These are phyloP conservation scores for Motacilla alba DNA, from an alignment of 2,113 vertebrate genomes.

Conservation along the genomic window DNA sequence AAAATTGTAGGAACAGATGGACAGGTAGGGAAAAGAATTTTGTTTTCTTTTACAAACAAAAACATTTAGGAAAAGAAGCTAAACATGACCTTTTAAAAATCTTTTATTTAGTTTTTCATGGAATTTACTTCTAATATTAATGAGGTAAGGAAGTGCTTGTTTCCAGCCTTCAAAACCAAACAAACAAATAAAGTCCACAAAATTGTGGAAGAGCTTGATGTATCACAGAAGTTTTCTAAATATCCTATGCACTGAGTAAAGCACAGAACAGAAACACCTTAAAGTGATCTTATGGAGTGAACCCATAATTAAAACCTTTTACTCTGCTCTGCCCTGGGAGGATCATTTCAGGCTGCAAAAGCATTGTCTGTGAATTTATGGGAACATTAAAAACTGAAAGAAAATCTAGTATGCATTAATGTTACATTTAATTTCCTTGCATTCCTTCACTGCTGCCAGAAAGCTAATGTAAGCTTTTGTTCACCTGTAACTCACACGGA, in stretches of 20 bases:
- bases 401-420: not conserved
- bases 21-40: not conserved
- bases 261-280: not conserved
- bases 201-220: not conserved
- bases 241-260: not conserved
- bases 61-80: not conserved
- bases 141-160: not conserved
- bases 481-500: not conserved
- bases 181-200: not conserved
- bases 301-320: not conserved
- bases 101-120: not conserved
- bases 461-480: not conserved
- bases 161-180: not conserved
- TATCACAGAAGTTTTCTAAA: not conserved
- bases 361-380: not conserved
- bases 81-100: not conserved
- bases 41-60: not conserved
- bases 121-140: not conserved
- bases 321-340: not conserved
- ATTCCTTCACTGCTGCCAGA: not conserved
- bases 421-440: not conserved
- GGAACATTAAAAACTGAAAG: not conserved
- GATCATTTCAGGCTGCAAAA: not conserved
- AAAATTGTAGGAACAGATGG: not conserved
- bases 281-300: not conserved